A percentile compares a stretch with the other conserved stretches of the same genome.
These are phyloP conservation scores for Helicorthomorpha holstii DNA, from an alignment of 1,140 invertebrate species.

Conservation along the genomic window DNA sequence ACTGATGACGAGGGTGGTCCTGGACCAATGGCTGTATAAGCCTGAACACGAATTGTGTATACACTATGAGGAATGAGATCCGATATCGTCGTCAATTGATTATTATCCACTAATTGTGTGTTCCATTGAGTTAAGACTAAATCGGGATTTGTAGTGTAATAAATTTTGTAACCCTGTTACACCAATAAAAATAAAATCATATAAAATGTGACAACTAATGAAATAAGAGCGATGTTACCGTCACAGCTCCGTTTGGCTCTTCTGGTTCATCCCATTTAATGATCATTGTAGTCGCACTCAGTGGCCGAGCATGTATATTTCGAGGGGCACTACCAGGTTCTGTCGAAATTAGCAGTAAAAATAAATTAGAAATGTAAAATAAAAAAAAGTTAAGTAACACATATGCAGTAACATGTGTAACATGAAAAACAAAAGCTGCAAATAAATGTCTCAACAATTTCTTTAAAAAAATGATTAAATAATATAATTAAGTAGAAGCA, in stretches of 20 bases:
- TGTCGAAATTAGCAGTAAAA: too few species aligned
- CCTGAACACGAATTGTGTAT: slow-evolving; percentile 81
- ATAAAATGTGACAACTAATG: slow-evolving; percentile 1
- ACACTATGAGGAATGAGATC: slow-evolving; percentile 72
- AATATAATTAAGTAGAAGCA: too few species aligned
- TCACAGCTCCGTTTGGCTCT: slow-evolving; percentile 90
- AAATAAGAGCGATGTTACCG: slow-evolving; percentile 33
- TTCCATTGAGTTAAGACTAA: slow-evolving; percentile 76
- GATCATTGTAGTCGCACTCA: slow-evolving; percentile 85
- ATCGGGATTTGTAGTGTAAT: slow-evolving; percentile 77
- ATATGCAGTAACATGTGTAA: too few species aligned
- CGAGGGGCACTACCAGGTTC: slow-evolving; percentile 86
- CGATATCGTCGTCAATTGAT: slow-evolving; percentile 78
- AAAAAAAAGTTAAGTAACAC: too few species aligned
- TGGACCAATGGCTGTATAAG: slow-evolving; percentile 74
- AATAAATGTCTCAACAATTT: too few species aligned
- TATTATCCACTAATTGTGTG: slow-evolving; percentile 80
- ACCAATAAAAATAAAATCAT: slow-evolving; percentile 3
- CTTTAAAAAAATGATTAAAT: too few species aligned
- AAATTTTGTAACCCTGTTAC: slow-evolving; percentile 88
- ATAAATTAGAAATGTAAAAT: too few species aligned
- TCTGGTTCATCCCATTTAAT: slow-evolving; percentile 96
- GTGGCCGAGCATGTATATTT: slow-evolving; percentile 77
- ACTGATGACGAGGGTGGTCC: slow-evolving; percentile 79
- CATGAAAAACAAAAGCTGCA: too few species aligned